Evolutionary conservation across 2,113 vertebrate genomes (phyloP).

Genomic region (Pygoscelis adeliae): DNA sequence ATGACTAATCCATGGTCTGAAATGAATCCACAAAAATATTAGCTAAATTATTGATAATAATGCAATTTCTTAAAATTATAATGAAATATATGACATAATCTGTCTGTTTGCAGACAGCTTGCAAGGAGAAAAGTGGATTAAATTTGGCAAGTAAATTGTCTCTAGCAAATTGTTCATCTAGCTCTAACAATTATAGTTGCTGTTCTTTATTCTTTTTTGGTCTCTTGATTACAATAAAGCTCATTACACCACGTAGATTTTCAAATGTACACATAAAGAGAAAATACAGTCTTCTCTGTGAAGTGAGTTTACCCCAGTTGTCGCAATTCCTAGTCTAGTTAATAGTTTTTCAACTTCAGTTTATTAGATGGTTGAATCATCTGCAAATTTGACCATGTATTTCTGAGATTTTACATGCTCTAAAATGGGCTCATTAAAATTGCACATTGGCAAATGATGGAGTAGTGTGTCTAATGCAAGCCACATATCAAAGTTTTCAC

Average conservation of each 20-base stretch:
- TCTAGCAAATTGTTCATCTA: background rate
- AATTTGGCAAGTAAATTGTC: background rate
- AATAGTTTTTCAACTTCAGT: background rate
- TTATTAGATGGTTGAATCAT: background rate
- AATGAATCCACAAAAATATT: background rate
- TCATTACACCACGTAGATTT: background rate
- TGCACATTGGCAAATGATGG: background rate
- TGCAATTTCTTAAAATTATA: background rate
- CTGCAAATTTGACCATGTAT: background rate
- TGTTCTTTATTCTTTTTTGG: background rate
- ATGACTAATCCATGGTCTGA: background rate
- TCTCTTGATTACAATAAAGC: background rate
- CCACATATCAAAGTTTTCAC: background rate
- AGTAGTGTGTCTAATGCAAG: background rate
- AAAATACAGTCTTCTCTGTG: background rate
- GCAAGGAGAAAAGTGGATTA: background rate
- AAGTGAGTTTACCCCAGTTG: background rate
- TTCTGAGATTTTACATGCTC: background rate
- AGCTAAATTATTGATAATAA: background rate
- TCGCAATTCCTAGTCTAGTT: background rate
- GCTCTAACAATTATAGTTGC: background rate
- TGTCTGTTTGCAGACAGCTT: background rate
- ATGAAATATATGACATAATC: background rate
- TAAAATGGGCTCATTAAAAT: background rate
- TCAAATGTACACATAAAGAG: background rate